Base-by-base conservation (phyloP, 2,797 vertebrate species). In the Hypotaenidia philippensis region DNA sequence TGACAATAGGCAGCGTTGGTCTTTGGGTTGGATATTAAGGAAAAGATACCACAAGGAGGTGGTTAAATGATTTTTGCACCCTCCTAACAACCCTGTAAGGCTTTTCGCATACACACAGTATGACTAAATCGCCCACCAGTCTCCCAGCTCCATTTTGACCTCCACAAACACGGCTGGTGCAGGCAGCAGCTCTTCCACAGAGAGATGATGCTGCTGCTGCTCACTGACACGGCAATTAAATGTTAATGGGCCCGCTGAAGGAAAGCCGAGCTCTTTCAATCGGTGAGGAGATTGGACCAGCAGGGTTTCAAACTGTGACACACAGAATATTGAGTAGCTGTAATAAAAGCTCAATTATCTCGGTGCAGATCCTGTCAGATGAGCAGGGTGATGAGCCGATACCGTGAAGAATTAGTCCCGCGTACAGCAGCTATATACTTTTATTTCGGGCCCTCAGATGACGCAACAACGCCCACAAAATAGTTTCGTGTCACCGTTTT, bases 351-450 rank as follows among this genome's bases (percentile, higher is more conserved):
- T 38, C 34, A 0, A 0, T 17, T 18, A 15, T 3, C 36, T 2
- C n/a, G 5, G 56, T 2, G 44, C 56, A 6, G 32, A 11, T 1
- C 7, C 41, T 5, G 41, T 61, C 32, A 34, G 2, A 3, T 0
- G 12, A 1, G 16, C 12, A 4, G 55, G 47, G n/a, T 3, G 29
- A 3, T 0, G 8, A 63, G 17, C 64, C 25, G 6, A 1, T 3
- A 2, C n/a, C 1, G 6, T 1, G 31, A 34, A 34, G 4, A 4
- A 5, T 10, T 64, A 5, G 7, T 3, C 61, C 55, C 20, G 7
- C 2, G n/a, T 6, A 4, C 66, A 15, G 13, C 1, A n/a, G 19
- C 10, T 8, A 1, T 1, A 2, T 4, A 2, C 52, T 56, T 36
- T 32, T 19, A 40, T 13, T 38, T 36, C 31, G 40, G 63, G 40